Evolutionary conservation across 2,888 invertebrate species (phyloP), one percentile per base, ranked within the genome.

Genomic region (Agrochola lychnidis): DNA sequence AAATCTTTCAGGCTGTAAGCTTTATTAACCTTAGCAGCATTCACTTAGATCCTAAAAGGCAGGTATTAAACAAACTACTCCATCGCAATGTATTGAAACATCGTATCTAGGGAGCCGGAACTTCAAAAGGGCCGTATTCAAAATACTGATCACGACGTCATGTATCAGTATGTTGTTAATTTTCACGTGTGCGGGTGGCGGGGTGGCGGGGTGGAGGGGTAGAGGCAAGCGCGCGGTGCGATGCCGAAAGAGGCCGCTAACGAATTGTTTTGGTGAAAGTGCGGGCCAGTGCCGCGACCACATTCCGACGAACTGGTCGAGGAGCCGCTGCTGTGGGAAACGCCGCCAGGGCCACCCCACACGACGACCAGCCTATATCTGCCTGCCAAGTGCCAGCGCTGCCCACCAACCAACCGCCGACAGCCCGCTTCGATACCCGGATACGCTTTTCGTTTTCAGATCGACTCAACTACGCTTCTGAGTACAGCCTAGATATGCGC

Each of bases 221-320:
- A 92, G 91, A 93, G 93, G 80, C 74, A 83, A 86, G 87, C 87
- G 93, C 90, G 94, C 94, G 94, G 95, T 93, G 94, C 95, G 94
- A 94, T 95, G 95, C 95, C 95, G 95, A 96, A 96, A 95, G 96
- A 95, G 96, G 95, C 95, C 95, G 95, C 96, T 95, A 96, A 96
- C 96, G 96, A 96, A 96, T 96, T 96, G 96, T 96, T 96, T 96
- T 96, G 96, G 97, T 97, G 97, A 97, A 97, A 96, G 97, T 96
- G 95, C 96, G 96, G 94, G 94, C 95, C 96, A 94, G 93, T 94
- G 95, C 95, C 95, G 94, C 95, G 96, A 96, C 96, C 97, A 96
- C 96, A 96, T 96, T 96, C 96, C 96, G 91, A 95, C 90, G 96
- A 95, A 96, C 96, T 96, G 96, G 96, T 96, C 96, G 96, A 93